Conservation (phyloP, 2,888 invertebrate genomes). For the Asteroscopus sphinx region DNA sequence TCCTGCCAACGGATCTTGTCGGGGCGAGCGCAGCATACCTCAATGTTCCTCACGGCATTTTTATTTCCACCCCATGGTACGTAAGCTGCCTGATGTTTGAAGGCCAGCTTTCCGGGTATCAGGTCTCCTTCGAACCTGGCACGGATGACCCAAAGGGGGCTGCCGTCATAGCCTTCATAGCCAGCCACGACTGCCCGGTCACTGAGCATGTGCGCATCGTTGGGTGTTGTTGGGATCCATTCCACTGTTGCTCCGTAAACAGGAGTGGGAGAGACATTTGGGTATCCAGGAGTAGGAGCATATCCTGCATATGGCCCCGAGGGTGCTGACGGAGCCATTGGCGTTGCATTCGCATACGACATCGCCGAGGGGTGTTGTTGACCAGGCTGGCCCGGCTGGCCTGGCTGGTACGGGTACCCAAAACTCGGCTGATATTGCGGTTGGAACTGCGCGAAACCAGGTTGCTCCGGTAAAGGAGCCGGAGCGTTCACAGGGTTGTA, state of each 20-base stretch:
- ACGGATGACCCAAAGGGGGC: slow-evolving; percentile 84
- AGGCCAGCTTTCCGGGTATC: slow-evolving; percentile 83
- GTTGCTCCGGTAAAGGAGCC: slow-evolving; percentile 62
- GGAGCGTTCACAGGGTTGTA: slow-evolving; percentile 72
- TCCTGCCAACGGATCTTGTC: slow-evolving; percentile 84
- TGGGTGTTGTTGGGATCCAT: slow-evolving; percentile 75
- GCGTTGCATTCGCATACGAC: slow-evolving; percentile 70
- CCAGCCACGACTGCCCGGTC: slow-evolving; percentile 82
- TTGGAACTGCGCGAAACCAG: slow-evolving; percentile 49
- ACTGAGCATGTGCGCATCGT: slow-evolving; percentile 65
- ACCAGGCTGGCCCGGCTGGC: slow-evolving; percentile 56
- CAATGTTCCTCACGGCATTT: slow-evolving; percentile 74
- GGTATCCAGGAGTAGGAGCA: slow-evolving; percentile 36
- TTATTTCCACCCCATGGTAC: slow-evolving; percentile 82
- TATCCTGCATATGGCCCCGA: slow-evolving; percentile 49
- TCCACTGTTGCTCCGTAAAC: slow-evolving; percentile 69
- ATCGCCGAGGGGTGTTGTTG: slow-evolving; percentile 72
- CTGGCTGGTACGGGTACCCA: slow-evolving; percentile 60
- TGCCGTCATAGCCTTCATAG: slow-evolving; percentile 81
- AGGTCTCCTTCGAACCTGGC: slow-evolving; percentile 77
- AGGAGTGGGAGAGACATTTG: slow-evolving; percentile 55
- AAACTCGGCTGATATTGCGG: slow-evolving; percentile 53
- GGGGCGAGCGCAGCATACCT: slow-evolving; percentile 81
- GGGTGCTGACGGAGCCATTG: slow-evolving; percentile 56
- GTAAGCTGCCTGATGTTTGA: slow-evolving; percentile 80